Conservation (phyloP, 2,113 vertebrate species). For the Lanius ludovicianus region DNA sequence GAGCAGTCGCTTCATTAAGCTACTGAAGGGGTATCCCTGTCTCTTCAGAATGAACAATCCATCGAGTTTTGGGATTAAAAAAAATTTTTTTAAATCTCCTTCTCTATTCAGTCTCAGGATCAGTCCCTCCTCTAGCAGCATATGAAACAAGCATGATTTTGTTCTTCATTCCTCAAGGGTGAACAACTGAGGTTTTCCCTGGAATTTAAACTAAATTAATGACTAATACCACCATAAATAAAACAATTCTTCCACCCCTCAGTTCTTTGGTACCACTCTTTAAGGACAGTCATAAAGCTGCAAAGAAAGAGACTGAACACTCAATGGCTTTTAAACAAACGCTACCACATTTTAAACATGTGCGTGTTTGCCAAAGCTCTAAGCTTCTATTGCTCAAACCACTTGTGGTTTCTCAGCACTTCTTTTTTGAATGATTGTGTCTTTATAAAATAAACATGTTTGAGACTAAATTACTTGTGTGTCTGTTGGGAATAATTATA, state of each 20-base stretch:
- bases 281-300: neutral
- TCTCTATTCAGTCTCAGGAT: neutral
- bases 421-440: constrained; percentile 56
- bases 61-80: neutral
- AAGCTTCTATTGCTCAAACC: constrained; percentile 30
- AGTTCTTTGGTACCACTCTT: neutral
- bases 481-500: constrained; percentile 63
- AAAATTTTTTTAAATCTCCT: no score
- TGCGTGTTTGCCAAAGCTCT: neutral
- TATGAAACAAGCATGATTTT: neutral
- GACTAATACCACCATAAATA: neutral
- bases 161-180: neutral
- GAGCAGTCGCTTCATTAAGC: neutral
- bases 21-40: neutral
- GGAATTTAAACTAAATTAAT: neutral
- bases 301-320: constrained; percentile 1
- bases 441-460: constrained; percentile 66
- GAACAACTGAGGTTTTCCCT: neutral
- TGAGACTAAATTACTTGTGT: constrained; percentile 22
- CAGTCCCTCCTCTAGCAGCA: neutral
- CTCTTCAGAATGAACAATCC: neutral
- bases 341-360: constrained; percentile 39
- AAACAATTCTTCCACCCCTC: neutral
- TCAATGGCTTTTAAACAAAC: constrained; percentile 31
- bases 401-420: constrained; percentile 64